Evolutionary conservation across 2,797 vertebrate species (phyloP).

Genomic region (Melanotaenia pygmaea): DNA sequence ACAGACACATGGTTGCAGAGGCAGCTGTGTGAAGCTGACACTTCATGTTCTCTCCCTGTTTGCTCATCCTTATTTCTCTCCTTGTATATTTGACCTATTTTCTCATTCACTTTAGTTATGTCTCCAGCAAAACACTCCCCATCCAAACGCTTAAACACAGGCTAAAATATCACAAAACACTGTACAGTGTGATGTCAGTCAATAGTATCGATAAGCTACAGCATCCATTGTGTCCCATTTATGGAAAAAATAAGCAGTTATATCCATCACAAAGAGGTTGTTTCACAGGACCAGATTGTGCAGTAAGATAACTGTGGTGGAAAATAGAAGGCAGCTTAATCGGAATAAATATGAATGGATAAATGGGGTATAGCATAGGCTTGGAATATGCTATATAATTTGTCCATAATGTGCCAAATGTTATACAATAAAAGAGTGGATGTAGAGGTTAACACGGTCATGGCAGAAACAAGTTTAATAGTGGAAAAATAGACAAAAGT

Average conservation of each 20-base stretch:
- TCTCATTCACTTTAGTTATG: not conserved
- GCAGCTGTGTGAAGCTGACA: not conserved
- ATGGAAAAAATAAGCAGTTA: constrained; percentile 35
- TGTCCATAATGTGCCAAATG: constrained; percentile 1
- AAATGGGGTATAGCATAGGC: not conserved
- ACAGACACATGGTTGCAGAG: not conserved
- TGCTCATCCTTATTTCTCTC: not conserved
- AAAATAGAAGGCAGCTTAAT: constrained; percentile 24
- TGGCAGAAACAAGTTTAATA: constrained; percentile 1
- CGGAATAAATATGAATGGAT: not conserved
- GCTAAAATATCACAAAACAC: constrained; percentile 20
- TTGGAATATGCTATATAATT: constrained; percentile 1
- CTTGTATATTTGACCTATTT: not conserved
- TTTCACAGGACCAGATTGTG: constrained; percentile 4
- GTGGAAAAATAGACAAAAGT: constrained; percentile 2
- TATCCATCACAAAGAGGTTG: constrained; percentile 36
- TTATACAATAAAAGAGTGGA: not conserved
- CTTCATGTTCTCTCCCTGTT: not conserved
- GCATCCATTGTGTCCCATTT: constrained; percentile 46
- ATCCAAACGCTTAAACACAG: not conserved
- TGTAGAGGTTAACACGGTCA: constrained; percentile 6
- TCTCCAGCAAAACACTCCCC: not conserved
- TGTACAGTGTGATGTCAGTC: constrained; percentile 21
- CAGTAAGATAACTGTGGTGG: not conserved
- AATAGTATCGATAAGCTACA: constrained; percentile 48